Percentiles rank a stretch among this genome's conserved stretches.
These are phyloP conservation scores for Eupithecia exiguata DNA, from an alignment of 2,888 invertebrate species.

Conservation along the genomic window DNA sequence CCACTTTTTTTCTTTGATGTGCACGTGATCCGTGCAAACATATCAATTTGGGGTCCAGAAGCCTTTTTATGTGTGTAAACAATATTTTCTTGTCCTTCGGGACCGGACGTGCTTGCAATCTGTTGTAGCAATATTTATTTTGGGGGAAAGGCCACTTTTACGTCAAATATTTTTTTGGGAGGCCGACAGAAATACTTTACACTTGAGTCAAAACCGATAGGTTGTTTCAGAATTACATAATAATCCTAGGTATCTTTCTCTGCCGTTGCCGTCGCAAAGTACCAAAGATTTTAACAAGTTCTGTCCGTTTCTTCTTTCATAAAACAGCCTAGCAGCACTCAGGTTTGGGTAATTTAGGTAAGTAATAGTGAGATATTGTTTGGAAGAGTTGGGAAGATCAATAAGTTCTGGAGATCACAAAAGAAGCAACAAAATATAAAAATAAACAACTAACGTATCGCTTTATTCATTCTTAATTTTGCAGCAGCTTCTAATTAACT, in stretches of 20 bases:
- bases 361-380: background rate
- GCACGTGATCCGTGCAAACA: conserved; percentile 64
- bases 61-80: conserved; percentile 43
- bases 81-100: conserved; percentile 44
- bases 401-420: background rate
- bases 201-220: background rate
- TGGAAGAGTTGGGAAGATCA: background rate
- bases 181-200: background rate
- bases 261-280: too few species aligned
- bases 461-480: background rate
- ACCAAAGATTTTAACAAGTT: background rate
- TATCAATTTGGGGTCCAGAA: conserved; percentile 65
- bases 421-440: background rate
- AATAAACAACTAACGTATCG: background rate
- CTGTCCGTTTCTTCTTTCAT: background rate
- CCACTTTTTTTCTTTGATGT: conserved; percentile 72
- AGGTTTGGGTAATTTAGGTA: background rate
- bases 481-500: conserved; percentile 9
- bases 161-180: background rate
- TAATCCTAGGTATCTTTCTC: too few species aligned
- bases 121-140: conserved; percentile 44
- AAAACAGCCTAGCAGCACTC: background rate
- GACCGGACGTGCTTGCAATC: conserved; percentile 43
- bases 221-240: background rate
- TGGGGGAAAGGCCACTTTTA: conserved; percentile 21